phyloP scores from a whole-genome alignment of 1,140 invertebrate genomes.

The Rhagoletis pomonella region DNA sequence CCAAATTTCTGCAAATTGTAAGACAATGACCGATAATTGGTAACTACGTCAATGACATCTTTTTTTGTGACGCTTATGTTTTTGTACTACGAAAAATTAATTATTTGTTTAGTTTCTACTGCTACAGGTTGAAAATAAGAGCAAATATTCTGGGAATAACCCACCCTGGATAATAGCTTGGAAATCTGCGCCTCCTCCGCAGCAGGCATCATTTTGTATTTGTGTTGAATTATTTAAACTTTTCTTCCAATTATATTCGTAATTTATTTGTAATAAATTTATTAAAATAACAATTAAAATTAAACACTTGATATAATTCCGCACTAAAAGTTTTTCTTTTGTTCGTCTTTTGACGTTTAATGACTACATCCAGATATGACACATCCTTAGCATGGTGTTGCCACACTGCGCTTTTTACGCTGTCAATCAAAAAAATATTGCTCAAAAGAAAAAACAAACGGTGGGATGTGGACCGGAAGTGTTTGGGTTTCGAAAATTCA shows the following conservation, averaged over 20 bases:
- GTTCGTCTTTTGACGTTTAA: conserved; percentile 15
- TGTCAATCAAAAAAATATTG: too few species aligned
- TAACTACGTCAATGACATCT: conserved; percentile 69
- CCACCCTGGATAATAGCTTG: conserved; percentile 69
- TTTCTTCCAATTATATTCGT: neutral
- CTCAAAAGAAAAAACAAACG: too few species aligned
- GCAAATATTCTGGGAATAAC: neutral
- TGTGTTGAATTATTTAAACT: neutral
- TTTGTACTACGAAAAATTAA: conserved; percentile 65
- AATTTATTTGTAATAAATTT: neutral
- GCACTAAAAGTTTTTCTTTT: conserved; percentile 2
- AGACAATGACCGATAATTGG: conserved; percentile 65
- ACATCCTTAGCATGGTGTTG: too few species aligned
- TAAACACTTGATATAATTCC: conserved; percentile 29
- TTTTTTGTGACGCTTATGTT: conserved; percentile 70
- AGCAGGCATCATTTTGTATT: conserved; percentile 62
- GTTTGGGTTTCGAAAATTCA: too few species aligned
- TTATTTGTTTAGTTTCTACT: neutral
- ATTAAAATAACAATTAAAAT: neutral
- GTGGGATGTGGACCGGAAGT: too few species aligned
- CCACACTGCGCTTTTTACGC: too few species aligned
- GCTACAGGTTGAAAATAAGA: neutral
- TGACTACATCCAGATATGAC: conserved; percentile 26
- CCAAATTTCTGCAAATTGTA: conserved; percentile 69
- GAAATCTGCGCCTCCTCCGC: conserved; percentile 68